phyloP scores from a whole-genome alignment of 1,140 invertebrate species.

The Macrobrachium rosenbergii region DNA sequence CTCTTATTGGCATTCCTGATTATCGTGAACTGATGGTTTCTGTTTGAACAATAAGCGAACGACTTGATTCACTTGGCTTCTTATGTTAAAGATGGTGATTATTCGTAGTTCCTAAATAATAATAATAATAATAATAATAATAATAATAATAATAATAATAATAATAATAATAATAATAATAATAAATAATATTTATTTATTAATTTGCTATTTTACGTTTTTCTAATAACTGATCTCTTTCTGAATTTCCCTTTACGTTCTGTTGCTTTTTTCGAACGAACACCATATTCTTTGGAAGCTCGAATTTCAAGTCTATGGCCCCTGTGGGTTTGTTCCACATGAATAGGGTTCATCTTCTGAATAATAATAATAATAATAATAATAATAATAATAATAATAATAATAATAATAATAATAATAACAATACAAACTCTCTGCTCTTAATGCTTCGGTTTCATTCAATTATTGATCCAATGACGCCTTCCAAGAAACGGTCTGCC shows the following conservation, averaged over 20 bases:
- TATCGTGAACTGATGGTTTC: background rate
- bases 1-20: background rate
- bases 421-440: background rate
- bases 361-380: background rate
- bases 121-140: background rate
- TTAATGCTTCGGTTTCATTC: background rate
- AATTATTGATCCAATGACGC: background rate
- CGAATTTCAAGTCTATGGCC: no score
- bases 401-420: constrained; percentile 11
- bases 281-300: no score
- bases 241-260: no score
- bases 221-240: no score
- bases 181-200: background rate
- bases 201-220: no score
- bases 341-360: no score
- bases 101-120: background rate
- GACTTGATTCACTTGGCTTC: background rate
- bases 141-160: background rate
- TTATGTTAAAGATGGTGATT: background rate
- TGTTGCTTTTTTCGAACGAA: no score
- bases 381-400: background rate
- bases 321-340: no score
- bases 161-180: constrained; percentile 5
- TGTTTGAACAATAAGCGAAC: background rate
- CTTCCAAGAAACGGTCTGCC: background rate